Evolutionary conservation across 2,797 vertebrate species (phyloP).

Genomic region (Tapirus indicus): DNA sequence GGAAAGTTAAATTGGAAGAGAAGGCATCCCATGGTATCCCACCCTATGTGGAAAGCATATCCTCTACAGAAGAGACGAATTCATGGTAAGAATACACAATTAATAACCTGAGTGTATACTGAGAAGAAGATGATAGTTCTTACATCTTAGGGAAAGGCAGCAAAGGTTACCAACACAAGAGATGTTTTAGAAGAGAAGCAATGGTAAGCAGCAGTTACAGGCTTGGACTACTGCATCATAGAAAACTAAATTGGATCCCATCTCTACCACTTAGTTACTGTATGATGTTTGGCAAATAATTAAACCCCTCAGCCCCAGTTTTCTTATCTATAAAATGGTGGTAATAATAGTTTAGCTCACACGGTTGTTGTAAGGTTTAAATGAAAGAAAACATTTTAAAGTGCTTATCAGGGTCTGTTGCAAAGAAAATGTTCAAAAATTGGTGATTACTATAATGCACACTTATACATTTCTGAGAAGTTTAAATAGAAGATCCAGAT

Average conservation of each 20-base stretch:
- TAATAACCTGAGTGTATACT: background rate
- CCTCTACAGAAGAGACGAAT: background rate
- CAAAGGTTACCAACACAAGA: background rate
- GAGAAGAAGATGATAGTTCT: background rate
- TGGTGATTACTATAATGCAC: background rate
- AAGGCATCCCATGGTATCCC: background rate
- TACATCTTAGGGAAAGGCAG: background rate
- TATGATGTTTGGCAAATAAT: background rate
- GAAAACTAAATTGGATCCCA: background rate
- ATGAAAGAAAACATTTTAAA: background rate
- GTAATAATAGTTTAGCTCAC: background rate
- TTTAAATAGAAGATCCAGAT: background rate
- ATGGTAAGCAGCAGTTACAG: background rate
- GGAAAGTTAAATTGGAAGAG: background rate
- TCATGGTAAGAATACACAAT: background rate
- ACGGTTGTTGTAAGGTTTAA: background rate
- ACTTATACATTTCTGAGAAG: background rate
- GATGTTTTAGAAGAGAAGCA: background rate
- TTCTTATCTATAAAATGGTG: background rate
- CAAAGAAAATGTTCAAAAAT: background rate
- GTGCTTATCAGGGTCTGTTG: background rate
- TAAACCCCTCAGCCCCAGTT: background rate
- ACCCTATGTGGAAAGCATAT: background rate
- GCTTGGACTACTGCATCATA: background rate
- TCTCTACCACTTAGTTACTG: background rate